Evolutionary conservation across 1,140 invertebrate genomes (phyloP).

Genomic region (Melanaphis sacchari): DNA sequence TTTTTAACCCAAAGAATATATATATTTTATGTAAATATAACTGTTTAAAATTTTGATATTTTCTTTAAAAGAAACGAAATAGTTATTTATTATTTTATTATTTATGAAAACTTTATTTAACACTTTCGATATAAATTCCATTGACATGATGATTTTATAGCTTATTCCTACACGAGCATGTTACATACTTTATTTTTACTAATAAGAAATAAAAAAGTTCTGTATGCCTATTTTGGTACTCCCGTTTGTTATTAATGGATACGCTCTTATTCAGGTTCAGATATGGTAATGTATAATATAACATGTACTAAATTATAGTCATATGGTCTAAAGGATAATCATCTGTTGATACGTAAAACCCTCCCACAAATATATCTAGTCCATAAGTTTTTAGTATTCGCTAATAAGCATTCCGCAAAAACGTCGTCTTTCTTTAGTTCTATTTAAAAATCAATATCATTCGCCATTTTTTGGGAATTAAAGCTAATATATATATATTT

Average conservation of each 20-base stretch:
- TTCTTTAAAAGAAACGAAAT: background rate
- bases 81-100: background rate
- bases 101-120: background rate
- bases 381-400: background rate
- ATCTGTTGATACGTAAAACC: background rate
- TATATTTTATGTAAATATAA: too few relatives aligned
- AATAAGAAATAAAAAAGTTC: background rate
- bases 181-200: background rate
- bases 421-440: background rate
- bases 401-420: background rate
- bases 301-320: background rate
- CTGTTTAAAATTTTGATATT: background rate
- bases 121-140: background rate
- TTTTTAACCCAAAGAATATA: too few relatives aligned
- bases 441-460: background rate
- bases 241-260: conserved; percentile 8
- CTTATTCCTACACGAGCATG: background rate
- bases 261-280: background rate
- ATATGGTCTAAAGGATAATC: background rate
- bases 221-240: background rate
- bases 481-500: too few relatives aligned
- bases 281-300: background rate
- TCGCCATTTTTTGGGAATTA: background rate
- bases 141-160: background rate
- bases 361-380: background rate